A percentile compares a stretch with the other conserved stretches of the same genome.
Conservation (phyloP, 2,888 invertebrate species). For the Nymphalis urticae region DNA sequence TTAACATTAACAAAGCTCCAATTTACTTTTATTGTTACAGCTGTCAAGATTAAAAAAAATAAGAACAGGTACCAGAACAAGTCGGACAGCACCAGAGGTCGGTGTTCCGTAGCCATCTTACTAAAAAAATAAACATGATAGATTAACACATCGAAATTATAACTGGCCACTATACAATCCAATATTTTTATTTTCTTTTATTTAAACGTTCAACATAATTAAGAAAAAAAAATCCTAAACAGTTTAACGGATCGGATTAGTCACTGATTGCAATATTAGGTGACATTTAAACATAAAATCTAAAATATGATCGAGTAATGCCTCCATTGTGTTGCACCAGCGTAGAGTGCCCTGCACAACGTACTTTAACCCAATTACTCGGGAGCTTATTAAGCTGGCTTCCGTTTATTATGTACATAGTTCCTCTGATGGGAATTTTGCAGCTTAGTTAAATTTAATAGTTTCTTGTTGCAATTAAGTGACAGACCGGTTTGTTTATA, state of each 20-base stretch:
- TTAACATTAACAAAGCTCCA: not conserved
- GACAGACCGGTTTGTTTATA: slow-evolving; percentile 23
- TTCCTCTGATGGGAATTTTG: slow-evolving; percentile 39
- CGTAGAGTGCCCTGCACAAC: slow-evolving; percentile 45
- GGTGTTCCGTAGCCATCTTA: not conserved
- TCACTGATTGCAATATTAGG: not conserved
- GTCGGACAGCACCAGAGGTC: not conserved
- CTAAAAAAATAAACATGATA: not conserved
- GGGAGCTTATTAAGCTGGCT: slow-evolving; percentile 50
- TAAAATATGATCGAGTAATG: slow-evolving; percentile 35
- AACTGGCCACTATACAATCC: too few species aligned
- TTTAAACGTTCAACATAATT: too few species aligned
- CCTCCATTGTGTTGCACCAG: slow-evolving; percentile 44
- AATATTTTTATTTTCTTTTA: too few species aligned
- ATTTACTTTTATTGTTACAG: not conserved
- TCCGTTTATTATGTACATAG: slow-evolving; percentile 38
- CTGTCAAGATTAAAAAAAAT: slow-evolving; percentile 3
- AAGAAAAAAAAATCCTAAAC: too few species aligned
- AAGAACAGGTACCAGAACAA: not conserved
- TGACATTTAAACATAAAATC: slow-evolving; percentile 5
- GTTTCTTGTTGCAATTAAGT: slow-evolving; percentile 34
- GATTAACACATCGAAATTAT: too few species aligned
- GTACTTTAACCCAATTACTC: slow-evolving; percentile 55
- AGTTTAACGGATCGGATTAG: not conserved
- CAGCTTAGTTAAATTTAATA: slow-evolving; percentile 37